These are phyloP conservation scores for Mandrillus leucophaeus DNA, from an alignment of 2,113 vertebrate species.

Conservation along the genomic window DNA sequence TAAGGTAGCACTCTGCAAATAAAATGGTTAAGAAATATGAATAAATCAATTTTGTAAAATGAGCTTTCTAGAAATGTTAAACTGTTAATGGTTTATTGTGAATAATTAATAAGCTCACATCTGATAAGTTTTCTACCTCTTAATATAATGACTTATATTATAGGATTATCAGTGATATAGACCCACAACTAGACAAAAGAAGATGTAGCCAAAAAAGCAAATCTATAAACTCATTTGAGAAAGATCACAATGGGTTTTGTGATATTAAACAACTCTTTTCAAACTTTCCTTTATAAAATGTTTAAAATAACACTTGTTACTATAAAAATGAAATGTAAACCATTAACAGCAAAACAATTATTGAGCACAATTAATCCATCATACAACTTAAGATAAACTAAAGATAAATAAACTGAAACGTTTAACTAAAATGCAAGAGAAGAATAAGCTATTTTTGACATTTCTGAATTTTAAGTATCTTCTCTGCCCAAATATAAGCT, in stretches of 20 bases:
- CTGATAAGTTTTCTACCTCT: background rate
- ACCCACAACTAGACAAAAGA: background rate
- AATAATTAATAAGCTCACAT: constrained; percentile 12
- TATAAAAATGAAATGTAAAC: background rate
- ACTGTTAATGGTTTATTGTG: background rate
- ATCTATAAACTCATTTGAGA: background rate
- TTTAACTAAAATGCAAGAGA: constrained; percentile 10
- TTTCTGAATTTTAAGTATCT: constrained; percentile 8
- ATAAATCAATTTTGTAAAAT: constrained; percentile 18
- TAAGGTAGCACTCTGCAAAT: background rate
- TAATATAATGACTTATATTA: background rate
- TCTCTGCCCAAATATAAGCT: background rate
- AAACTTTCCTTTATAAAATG: constrained; percentile 26
- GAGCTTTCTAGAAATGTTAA: background rate
- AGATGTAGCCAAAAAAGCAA: background rate
- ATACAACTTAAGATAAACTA: background rate
- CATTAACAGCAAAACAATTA: background rate
- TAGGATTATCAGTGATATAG: background rate
- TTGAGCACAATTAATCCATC: background rate
- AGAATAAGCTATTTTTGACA: background rate
- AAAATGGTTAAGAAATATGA: background rate
- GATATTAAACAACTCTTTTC: background rate
- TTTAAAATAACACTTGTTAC: background rate
- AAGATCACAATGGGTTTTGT: background rate
- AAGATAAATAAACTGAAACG: background rate